Percentiles rank a stretch among this genome's conserved stretches.
Evolutionary conservation across 2,888 invertebrate genomes (phyloP).

Genomic region (Polylopha cassiicola): DNA sequence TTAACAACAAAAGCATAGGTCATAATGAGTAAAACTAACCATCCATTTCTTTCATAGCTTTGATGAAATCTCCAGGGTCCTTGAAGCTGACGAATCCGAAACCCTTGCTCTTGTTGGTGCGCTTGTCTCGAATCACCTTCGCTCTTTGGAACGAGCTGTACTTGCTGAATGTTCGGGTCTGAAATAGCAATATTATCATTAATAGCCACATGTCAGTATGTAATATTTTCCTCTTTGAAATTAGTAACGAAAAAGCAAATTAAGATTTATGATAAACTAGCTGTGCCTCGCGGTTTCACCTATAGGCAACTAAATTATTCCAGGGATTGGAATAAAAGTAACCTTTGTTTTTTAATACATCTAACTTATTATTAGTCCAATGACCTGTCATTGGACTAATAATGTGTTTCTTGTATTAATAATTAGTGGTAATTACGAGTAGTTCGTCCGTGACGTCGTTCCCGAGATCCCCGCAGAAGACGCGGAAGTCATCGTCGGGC

Average conservation of each 20-base stretch:
- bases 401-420: constrained; percentile 1
- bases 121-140: constrained; percentile 96
- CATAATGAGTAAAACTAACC: constrained; percentile 79
- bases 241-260: too few species aligned
- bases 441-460: constrained; percentile 99
- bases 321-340: too few species aligned
- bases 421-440: constrained; percentile 62
- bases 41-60: constrained; percentile 99
- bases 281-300: too few species aligned
- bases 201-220: not conserved
- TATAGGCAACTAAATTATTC: too few species aligned
- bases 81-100: constrained; percentile 99
- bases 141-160: constrained; percentile 95
- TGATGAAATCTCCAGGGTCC: constrained; percentile 97
- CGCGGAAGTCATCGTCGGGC: constrained; percentile 98
- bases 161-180: constrained; percentile 94
- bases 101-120: constrained; percentile 98
- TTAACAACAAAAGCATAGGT: too few species aligned
- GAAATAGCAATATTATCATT: constrained; percentile 19
- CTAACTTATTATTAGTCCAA: too few species aligned
- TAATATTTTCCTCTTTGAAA: too few species aligned
- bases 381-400: too few species aligned
- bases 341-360: too few species aligned
- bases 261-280: too few species aligned
- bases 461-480: constrained; percentile 99